Evolutionary conservation across 2,888 invertebrate species (phyloP).

Genomic region (Trissolcus brochymenae): DNA sequence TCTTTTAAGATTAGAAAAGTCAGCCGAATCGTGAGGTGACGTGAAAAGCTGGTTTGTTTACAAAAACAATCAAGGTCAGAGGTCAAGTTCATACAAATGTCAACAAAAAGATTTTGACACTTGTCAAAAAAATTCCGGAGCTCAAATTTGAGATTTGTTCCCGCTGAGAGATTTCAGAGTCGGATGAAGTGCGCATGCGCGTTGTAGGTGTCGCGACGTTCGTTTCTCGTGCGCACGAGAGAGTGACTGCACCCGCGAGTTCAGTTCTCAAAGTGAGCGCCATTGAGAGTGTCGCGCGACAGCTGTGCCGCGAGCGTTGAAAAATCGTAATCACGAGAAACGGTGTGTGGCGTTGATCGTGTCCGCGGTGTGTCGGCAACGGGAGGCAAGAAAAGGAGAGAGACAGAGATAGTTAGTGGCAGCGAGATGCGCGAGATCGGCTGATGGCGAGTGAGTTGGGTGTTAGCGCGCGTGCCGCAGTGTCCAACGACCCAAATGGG

Average conservation of each 20-base stretch:
- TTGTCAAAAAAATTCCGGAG: too few relatives aligned
- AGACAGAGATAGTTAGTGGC: too few relatives aligned
- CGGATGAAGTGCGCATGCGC: not conserved
- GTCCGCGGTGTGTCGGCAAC: not conserved
- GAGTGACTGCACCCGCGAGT: constrained; percentile 1
- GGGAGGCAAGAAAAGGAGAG: not conserved
- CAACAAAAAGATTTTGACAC: too few relatives aligned
- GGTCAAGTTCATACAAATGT: too few relatives aligned
- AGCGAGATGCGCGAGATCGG: constrained; percentile 27
- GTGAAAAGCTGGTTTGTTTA: too few relatives aligned
- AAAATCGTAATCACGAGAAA: constrained; percentile 10
- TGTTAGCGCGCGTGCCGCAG: constrained; percentile 23
- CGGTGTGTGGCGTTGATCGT: constrained; percentile 9
- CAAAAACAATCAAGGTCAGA: too few relatives aligned
- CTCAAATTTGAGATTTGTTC: too few relatives aligned
- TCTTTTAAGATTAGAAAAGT: too few relatives aligned
- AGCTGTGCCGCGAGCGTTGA: constrained; percentile 3
- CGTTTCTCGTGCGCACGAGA: not conserved
- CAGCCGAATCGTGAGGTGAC: too few relatives aligned
- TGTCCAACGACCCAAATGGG: constrained; percentile 35
- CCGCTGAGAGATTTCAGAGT: not conserved
- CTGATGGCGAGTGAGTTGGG: constrained; percentile 10
- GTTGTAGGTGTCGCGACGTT: not conserved
- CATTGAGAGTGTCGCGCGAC: constrained; percentile 21
- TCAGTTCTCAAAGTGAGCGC: constrained; percentile 29